Conservation (phyloP, 2,888 invertebrate genomes). For the Dryobotodes eremita region DNA sequence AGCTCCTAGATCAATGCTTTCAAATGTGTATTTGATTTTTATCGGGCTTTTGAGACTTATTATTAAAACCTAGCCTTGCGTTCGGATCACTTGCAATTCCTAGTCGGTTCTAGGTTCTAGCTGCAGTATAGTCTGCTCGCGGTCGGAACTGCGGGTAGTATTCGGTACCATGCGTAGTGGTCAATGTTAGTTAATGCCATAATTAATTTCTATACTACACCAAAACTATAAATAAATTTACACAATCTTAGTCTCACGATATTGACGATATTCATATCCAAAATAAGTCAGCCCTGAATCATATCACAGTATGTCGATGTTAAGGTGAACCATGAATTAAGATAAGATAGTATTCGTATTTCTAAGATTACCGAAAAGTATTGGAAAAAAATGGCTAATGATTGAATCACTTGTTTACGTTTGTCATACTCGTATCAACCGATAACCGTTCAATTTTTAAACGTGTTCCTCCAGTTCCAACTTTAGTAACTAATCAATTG, state of each 20-base stretch:
- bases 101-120: too few relatives aligned
- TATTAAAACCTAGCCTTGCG: too few relatives aligned
- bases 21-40: too few relatives aligned
- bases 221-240: background rate
- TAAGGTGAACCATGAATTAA: constrained; percentile 62
- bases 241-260: background rate
- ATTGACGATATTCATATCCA: background rate
- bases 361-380: constrained; percentile 31
- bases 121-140: too few relatives aligned
- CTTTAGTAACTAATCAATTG: background rate
- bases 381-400: constrained; percentile 39
- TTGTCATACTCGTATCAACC: background rate
- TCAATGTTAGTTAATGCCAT: too few relatives aligned
- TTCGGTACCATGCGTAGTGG: too few relatives aligned
- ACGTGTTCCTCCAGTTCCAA: background rate
- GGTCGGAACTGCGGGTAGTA: too few relatives aligned
- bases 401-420: constrained; percentile 34
- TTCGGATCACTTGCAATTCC: too few relatives aligned
- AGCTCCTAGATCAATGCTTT: background rate
- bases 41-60: too few relatives aligned
- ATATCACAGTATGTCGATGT: constrained; percentile 37
- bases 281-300: constrained; percentile 53
- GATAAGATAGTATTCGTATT: constrained; percentile 67
- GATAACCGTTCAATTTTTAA: background rate
- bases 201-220: background rate